Evolutionary conservation across 2,113 vertebrate genomes (phyloP).

Genomic region (Tringa solitaria): DNA sequence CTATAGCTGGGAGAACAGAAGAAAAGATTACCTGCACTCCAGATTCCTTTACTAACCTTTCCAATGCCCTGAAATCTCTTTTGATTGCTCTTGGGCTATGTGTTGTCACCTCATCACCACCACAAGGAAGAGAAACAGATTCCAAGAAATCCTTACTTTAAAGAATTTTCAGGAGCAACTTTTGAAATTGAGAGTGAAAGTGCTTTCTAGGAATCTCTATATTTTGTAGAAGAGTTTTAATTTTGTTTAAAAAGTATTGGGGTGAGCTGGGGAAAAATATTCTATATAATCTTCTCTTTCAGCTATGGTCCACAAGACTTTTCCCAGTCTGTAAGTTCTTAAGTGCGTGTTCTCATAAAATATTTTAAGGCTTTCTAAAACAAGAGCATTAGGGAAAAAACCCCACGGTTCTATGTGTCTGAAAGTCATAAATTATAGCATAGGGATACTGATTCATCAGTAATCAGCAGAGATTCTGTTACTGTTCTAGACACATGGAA

Average conservation of each 20-base stretch:
- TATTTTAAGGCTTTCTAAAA: neutral
- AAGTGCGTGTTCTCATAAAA: neutral
- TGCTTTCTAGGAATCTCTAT: neutral
- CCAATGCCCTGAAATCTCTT: too few relatives aligned
- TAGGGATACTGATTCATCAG: neutral
- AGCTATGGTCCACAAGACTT: neutral
- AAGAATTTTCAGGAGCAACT: neutral
- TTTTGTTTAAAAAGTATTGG: neutral
- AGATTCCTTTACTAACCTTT: too few relatives aligned
- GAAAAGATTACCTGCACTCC: too few relatives aligned
- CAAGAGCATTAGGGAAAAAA: neutral
- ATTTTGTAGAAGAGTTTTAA: neutral
- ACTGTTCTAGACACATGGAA: neutral
- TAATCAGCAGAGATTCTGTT: neutral
- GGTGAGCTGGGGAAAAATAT: neutral
- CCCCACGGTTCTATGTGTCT: accelerated
- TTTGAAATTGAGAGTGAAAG: neutral
- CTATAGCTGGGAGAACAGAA: too few relatives aligned
- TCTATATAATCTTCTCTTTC: neutral
- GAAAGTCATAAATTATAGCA: neutral
- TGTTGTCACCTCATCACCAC: too few relatives aligned
- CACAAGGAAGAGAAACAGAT: neutral
- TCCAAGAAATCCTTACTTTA: neutral
- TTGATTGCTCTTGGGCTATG: too few relatives aligned
- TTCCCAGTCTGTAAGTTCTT: neutral